Conservation (phyloP, 2,113 vertebrate genomes). For the Cygnus buccinator region DNA sequence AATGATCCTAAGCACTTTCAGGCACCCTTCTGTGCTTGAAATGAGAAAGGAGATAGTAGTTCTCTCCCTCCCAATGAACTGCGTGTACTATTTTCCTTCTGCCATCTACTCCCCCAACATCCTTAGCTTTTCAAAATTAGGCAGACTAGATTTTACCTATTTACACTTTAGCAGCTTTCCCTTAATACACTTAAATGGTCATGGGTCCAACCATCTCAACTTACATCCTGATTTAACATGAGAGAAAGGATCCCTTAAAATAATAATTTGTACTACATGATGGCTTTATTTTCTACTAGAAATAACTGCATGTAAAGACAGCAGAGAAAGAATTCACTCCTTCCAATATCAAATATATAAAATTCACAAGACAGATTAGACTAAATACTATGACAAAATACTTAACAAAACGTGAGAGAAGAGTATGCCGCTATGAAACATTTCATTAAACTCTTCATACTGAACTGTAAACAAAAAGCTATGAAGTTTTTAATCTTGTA, state of each 20-base stretch:
- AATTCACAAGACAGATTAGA: background rate
- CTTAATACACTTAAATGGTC: background rate
- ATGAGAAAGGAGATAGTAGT: background rate
- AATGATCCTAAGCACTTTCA: background rate
- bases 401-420: background rate
- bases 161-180: background rate
- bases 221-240: background rate
- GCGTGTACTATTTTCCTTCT: background rate
- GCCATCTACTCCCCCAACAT: background rate
- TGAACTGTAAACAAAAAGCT: background rate
- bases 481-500: background rate
- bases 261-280: background rate
- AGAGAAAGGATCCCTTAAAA: background rate
- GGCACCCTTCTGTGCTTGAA: background rate
- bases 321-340: background rate
- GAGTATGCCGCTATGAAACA: rapidly evolving
- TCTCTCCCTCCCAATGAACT: background rate
- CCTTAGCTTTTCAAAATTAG: background rate
- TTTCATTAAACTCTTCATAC: background rate
- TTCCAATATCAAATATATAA: background rate
- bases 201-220: background rate
- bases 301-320: background rate
- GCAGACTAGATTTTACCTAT: background rate
- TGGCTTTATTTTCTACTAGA: background rate
- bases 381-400: background rate